Evolutionary conservation across 2,888 invertebrate genomes (phyloP), one percentile per base, ranked within the genome.

Genomic region (Eledona agricola): DNA sequence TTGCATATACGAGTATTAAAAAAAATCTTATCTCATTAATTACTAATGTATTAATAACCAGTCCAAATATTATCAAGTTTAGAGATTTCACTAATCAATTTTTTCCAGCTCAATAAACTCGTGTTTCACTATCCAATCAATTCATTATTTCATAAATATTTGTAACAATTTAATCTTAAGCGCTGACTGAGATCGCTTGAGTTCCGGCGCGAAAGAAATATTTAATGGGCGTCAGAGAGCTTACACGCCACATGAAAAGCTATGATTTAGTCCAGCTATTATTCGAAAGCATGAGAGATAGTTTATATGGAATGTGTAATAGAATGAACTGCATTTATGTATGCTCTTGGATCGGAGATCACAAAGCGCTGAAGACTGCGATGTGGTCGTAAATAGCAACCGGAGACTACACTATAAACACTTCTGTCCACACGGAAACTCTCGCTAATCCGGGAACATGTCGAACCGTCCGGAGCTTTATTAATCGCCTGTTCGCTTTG

Each of bases 401-500:
- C 31, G 40, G 28, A 40, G 19, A 28, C 26, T 17, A 17, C 34
- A 35, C 28, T 32, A 26, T 46, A 38, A 45, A 51, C 29, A 38
- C 35, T 20, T 19, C 20, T 29, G 26, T 25, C 28, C 29, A 34
- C 28, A 45, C 49, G 45, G 37, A 32, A 50, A 20, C 46, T n/a
- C 50, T 19, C 28, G 40, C 42, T 51, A 28, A 51, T 40, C 20
- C 29, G 11, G 23, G 26, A 25, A 25, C 16, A 43, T 38, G 29
- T 46, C 34, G 50, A 51, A 46, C 40, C 46, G 35, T 45, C 45
- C 10, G 10, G 6, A 23, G 32, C 28, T 25, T 55, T 55, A 55
- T 55, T 55, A 51, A 55, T 55, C 38, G 25, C 32, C 15, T 51
- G 51, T 55, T 38, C 38, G 13, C 45, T 50, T 54, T 45, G 28